phyloP scores from a whole-genome alignment of 2,113 vertebrate genomes.

The Setophaga coronata region DNA sequence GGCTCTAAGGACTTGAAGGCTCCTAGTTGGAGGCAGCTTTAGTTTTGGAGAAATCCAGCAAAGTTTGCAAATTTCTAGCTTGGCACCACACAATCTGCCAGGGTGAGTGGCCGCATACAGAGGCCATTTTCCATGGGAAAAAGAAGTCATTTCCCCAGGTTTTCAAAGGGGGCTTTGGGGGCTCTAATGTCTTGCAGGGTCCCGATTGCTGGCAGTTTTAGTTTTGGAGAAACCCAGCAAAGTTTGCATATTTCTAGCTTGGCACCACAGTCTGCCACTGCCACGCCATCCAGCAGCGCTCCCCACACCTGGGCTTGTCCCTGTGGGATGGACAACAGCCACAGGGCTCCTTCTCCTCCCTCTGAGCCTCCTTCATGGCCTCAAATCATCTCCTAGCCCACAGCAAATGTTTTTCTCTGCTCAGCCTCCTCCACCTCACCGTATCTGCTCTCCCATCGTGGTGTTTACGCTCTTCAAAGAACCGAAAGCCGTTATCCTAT shows the following conservation, averaged over 20 bases:
- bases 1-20: too few relatives aligned
- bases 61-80: too few relatives aligned
- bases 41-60: background rate
- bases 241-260: too few relatives aligned
- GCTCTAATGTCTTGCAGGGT: too few relatives aligned
- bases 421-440: background rate
- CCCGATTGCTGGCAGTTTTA: too few relatives aligned
- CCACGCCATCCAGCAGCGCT: accelerated
- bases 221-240: too few relatives aligned
- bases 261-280: background rate
- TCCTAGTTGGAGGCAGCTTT: too few relatives aligned
- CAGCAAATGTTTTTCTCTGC: background rate
- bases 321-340: background rate
- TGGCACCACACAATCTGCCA: too few relatives aligned
- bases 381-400: background rate
- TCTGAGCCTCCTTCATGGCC: background rate
- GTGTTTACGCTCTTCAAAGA: slow-evolving; percentile 45
- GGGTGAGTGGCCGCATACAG: accelerated
- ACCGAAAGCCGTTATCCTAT: background rate
- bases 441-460: slow-evolving; percentile 2
- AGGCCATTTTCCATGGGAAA: too few relatives aligned
- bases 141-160: too few relatives aligned
- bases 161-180: too few relatives aligned
- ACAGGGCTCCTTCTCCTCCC: background rate
- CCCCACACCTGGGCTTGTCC: background rate